These are phyloP conservation scores for Microtus californicus DNA, from an alignment of 2,797 vertebrate species.

Conservation along the genomic window DNA sequence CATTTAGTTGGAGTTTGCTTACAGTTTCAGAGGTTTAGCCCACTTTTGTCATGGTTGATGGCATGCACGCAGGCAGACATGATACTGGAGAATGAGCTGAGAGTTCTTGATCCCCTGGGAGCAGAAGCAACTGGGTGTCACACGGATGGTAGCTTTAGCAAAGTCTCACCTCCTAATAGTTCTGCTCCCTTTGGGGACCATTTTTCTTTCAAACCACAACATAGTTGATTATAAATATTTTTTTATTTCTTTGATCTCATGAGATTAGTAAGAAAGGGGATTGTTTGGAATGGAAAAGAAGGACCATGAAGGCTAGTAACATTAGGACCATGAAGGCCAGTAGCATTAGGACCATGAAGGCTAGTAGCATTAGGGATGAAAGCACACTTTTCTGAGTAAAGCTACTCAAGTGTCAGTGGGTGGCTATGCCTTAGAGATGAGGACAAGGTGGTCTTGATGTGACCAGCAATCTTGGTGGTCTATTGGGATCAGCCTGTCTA, in stretches of 20 bases:
- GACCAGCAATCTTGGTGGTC: not conserved
- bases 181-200: not conserved
- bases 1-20: not conserved
- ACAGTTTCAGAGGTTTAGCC: not conserved
- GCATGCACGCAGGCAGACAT: not conserved
- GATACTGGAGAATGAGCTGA: not conserved
- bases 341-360: not conserved
- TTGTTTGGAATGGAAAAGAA: not conserved
- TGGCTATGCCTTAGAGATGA: not conserved
- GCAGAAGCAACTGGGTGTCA: not conserved
- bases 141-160: not conserved
- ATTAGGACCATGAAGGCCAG: not conserved
- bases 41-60: not conserved
- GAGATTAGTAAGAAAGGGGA: constrained; percentile 11
- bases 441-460: not conserved
- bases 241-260: constrained; percentile 52
- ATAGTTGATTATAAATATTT: not conserved
- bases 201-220: not conserved
- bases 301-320: not conserved
- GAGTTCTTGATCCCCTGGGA: not conserved
- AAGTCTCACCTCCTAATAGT: not conserved
- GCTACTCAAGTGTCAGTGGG: not conserved
- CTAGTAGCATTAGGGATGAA: not conserved
- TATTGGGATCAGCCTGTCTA: not conserved
- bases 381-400: not conserved